Percentiles rank a stretch among this genome's conserved stretches.
These are phyloP conservation scores for Cotesia congregata DNA, from an alignment of 2,888 invertebrate genomes.

Conservation along the genomic window DNA sequence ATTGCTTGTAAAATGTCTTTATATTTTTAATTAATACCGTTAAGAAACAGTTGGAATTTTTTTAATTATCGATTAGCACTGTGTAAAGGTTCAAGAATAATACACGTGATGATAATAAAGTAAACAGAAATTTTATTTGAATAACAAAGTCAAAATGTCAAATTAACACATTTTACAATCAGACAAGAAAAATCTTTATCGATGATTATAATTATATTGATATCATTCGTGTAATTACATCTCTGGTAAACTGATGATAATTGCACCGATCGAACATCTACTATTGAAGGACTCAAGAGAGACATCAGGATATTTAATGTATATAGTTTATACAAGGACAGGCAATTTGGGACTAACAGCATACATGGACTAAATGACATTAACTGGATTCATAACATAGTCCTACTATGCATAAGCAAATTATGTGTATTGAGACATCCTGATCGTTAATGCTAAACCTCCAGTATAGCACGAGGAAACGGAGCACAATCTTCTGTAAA, in stretches of 20 bases:
- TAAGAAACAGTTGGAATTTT: too few relatives aligned
- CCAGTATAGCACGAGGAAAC: too few relatives aligned
- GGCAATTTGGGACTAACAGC: constrained; percentile 35
- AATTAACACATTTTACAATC: neutral
- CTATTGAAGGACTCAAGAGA: constrained; percentile 30
- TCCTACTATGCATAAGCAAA: constrained; percentile 9
- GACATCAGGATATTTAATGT: constrained; percentile 4
- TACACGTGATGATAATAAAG: neutral
- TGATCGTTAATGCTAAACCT: neutral
- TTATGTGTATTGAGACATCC: neutral
- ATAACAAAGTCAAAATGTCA: constrained; percentile 8
- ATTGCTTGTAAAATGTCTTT: too few relatives aligned
- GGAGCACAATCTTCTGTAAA: too few relatives aligned
- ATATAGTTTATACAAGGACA: constrained; percentile 22
- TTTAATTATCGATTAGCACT: too few relatives aligned
- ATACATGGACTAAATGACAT: constrained; percentile 30
- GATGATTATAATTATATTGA: constrained; percentile 7
- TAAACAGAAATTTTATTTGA: neutral
- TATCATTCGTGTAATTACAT: constrained; percentile 7
- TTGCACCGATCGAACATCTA: constrained; percentile 7
- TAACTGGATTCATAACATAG: constrained; percentile 29
- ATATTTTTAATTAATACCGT: too few relatives aligned
- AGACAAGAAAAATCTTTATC: constrained; percentile 8
- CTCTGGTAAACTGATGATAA: constrained; percentile 13
- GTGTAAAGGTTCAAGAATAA: neutral